phyloP scores from a whole-genome alignment of 2,888 invertebrate genomes.

The Pardosa pseudoannulata region DNA sequence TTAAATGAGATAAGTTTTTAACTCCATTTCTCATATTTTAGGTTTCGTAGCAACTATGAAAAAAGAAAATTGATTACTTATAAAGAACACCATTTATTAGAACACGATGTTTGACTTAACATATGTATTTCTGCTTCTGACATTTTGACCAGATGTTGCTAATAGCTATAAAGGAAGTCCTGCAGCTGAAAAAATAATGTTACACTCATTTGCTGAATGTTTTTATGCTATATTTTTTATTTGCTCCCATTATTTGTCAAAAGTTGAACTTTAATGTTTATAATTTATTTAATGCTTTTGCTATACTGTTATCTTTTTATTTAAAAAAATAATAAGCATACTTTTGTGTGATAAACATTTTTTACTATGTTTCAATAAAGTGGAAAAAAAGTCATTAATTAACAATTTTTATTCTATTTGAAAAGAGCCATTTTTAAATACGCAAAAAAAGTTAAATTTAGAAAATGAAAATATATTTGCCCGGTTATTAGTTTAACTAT shows the following conservation, averaged over 20 bases:
- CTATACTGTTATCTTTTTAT: background rate
- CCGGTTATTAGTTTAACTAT: too few relatives aligned
- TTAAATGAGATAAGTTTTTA: background rate
- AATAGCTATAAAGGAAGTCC: background rate
- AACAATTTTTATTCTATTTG: too few relatives aligned
- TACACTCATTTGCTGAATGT: background rate
- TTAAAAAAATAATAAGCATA: too few relatives aligned
- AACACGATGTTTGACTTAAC: constrained; percentile 1
- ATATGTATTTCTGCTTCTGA: background rate
- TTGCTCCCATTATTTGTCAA: background rate
- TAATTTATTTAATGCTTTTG: background rate
- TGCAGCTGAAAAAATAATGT: background rate
- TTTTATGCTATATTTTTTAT: background rate
- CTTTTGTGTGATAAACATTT: too few relatives aligned
- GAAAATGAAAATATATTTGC: too few relatives aligned
- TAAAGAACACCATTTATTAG: background rate
- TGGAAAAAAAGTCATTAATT: too few relatives aligned
- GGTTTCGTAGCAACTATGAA: background rate
- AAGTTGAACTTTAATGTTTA: background rate
- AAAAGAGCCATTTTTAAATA: too few relatives aligned
- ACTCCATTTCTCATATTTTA: background rate
- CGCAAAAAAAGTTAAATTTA: too few relatives aligned
- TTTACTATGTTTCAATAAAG: too few relatives aligned
- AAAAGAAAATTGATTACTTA: background rate
- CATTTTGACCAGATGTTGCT: constrained; percentile 9